phyloP scores from a whole-genome alignment of 2,888 invertebrate genomes.

The Cryptocephalus moraei region DNA sequence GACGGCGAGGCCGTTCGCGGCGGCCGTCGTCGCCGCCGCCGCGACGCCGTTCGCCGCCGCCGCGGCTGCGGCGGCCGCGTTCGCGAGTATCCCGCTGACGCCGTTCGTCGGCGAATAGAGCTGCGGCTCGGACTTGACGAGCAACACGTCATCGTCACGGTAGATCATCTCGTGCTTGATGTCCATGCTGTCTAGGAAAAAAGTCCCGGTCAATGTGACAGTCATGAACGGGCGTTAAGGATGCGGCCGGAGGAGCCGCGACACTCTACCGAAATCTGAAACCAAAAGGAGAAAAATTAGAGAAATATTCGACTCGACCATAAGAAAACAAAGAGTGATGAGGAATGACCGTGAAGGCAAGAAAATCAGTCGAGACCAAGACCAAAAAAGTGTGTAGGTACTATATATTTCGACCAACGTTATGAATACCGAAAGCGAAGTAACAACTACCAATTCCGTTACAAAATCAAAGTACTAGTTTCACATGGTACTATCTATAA shows the following conservation, averaged over 20 bases:
- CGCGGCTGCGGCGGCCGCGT: slow-evolving; percentile 7
- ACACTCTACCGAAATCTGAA: slow-evolving; percentile 34
- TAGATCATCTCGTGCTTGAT: slow-evolving; percentile 56
- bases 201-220: slow-evolving; percentile 23
- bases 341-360: no score
- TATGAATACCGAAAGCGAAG: no score
- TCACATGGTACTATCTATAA: no score
- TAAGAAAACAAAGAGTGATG: no score
- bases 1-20: slow-evolving; percentile 15
- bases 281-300: slow-evolving; percentile 14
- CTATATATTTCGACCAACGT: no score
- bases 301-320: no score
- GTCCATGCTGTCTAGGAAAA: slow-evolving; percentile 41
- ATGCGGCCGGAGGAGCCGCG: slow-evolving; percentile 26
- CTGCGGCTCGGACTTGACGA: slow-evolving; percentile 42
- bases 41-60: neutral
- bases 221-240: slow-evolving; percentile 25
- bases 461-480: no score
- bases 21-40: slow-evolving; percentile 17
- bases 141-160: slow-evolving; percentile 39
- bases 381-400: no score
- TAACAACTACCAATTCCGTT: no score
- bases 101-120: slow-evolving; percentile 24
- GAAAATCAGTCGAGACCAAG: no score
- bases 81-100: slow-evolving; percentile 11